Base-by-base conservation (phyloP, 1,140 invertebrate genomes). In the Plectrocnemia conspersa region DNA sequence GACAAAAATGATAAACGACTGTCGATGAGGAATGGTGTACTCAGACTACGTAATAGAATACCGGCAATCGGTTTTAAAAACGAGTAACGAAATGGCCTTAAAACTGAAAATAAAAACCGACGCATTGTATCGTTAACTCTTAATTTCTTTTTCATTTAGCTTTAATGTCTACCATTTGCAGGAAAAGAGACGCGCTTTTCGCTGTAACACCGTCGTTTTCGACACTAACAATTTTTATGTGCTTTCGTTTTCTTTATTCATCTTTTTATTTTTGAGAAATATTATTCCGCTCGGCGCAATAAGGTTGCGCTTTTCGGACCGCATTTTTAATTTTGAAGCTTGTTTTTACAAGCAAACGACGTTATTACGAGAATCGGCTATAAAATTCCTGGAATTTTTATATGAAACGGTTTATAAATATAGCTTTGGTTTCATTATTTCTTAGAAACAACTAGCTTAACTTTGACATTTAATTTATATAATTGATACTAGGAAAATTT, bases 1-100 rank as follows among this genome's bases (percentile, higher is more conserved):
- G 35, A 52, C 42, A 46, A 47, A 54, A 50, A 59, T 59, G 58
- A 59, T 59, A 29, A 52, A 59, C 48, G 53, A 59, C 41, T 16
- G 6, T 38, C 5, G 35, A 38, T 7, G 35, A 6, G 35, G 5
- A 16, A n/a, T n/a, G n/a, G n/a, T n/a, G n/a, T n/a, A n/a, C n/a
- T n/a, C n/a, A n/a, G n/a, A n/a, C n/a, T n/a, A n/a, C n/a, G 15
- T 9, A 38, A 38, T 38, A 13, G 35, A 38, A 38, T 38, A 16
- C 13, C 10, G 15, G 18, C 35, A 16, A 38, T 10, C 35, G 22
- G 42, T 41, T 56, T 56, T 50, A 36, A 24, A 23, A 38, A 23
- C 11, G 11, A 44, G 18, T 50, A 49, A 50, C 25, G 4, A 15
- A 42, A 56, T 27, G 2, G 19, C n/a, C n/a, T n/a, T n/a, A n/a